Evolutionary conservation across 2,113 vertebrate genomes (phyloP), one percentile per base, ranked within the genome.

Genomic region (Guaruba guarouba): DNA sequence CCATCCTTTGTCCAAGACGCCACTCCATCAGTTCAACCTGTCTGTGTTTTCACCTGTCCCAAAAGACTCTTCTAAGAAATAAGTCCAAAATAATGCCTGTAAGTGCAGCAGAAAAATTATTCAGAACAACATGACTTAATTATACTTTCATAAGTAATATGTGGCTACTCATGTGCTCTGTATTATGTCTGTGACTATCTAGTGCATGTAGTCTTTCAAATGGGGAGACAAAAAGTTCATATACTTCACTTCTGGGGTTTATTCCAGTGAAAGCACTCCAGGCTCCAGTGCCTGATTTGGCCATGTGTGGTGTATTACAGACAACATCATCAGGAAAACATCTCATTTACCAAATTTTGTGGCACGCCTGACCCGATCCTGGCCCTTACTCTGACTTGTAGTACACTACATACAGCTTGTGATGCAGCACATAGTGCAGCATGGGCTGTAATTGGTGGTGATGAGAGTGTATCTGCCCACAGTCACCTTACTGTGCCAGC

Each of bases 321-420:
- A 67, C 12, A 64, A 5, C 22, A n/a, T 37, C 59, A 49, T 77
- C 64, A 84, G 64, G 67, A 79, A n/a, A 12, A 41, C 11, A 49
- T 49, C 22, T 64, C 29, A 31, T 64, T 17, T 51, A 55, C 11
- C 19, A 41, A 22, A 69, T 61, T 15, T 52, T 61, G 49, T 25
- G 29, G 12, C 10, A 11, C 18, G 27, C 9, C 28, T 82, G 28
- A 41, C 44, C 10, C 33, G 17, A 67, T 37, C 41, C 46, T 76
- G 54, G 37, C 46, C 35, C 12, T 74, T 17, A 9, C 3, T 23
- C 17, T 70, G 39, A 8, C 20, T 33, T 89, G 48, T 3, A 25
- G 44, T 15, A 7, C 13, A 25, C 6, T 6, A 17, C 13, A 13
- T 35, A 19, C 7, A 6, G 4, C 2, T 4, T n/a, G 11, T 28